phyloP scores from a whole-genome alignment of 2,888 invertebrate genomes.

The Caenorhabditis japonica region DNA sequence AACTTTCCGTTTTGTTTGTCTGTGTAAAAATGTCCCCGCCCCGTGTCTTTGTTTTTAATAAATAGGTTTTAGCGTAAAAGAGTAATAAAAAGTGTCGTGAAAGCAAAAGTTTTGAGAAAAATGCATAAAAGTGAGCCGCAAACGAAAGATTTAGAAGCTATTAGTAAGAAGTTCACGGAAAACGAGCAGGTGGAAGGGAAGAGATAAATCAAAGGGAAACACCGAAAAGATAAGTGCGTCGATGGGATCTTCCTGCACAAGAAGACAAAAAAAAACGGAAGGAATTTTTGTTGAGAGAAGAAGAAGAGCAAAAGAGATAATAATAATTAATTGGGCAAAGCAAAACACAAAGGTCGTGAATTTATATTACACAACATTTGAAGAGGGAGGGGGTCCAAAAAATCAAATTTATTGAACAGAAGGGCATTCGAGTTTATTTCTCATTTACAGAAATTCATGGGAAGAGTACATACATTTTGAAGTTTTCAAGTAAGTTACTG shows the following conservation, averaged over 20 bases:
- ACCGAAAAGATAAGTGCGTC: not conserved
- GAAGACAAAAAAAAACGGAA: slow-evolving; percentile 3
- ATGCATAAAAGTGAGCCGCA: not conserved
- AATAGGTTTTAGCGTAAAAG: slow-evolving; percentile 27
- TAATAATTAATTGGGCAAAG: no score
- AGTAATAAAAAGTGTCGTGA: slow-evolving; percentile 38
- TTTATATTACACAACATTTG: no score
- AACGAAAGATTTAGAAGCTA: slow-evolving; percentile 2
- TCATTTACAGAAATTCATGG: no score
- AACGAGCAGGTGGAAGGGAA: slow-evolving; percentile 14
- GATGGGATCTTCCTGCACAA: no score
- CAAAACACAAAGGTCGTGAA: no score
- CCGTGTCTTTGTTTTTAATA: slow-evolving; percentile 49
- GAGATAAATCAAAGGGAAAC: slow-evolving; percentile 1
- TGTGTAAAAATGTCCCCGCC: slow-evolving; percentile 37
- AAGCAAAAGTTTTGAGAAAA: not conserved
- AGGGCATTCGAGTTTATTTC: no score
- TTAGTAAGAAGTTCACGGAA: not conserved
- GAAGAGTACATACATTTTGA: no score
- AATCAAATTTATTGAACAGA: no score
- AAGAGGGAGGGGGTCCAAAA: no score
- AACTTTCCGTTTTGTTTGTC: slow-evolving; percentile 14
- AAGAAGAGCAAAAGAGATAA: no score
- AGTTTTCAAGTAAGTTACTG: no score
- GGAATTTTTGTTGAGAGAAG: not conserved